Conservation (phyloP, 1,140 invertebrate species). For the Drosophila carrolli region DNA sequence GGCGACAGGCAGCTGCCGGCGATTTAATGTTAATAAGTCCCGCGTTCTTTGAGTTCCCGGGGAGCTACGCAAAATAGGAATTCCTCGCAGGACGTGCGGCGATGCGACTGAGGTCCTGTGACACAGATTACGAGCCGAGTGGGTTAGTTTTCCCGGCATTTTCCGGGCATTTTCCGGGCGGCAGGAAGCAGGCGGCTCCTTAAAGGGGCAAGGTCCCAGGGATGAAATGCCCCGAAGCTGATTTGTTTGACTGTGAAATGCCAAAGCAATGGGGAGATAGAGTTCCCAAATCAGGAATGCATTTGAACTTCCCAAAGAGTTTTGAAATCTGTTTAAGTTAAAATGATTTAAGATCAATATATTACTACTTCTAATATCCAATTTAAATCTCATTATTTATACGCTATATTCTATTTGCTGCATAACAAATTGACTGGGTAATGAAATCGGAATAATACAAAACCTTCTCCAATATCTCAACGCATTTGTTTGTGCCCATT, state of each 20-base stretch:
- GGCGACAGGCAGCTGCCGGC: constrained; percentile 52
- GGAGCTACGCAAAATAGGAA: constrained; percentile 68
- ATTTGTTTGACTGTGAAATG: constrained; percentile 4
- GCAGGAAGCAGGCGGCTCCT: too few relatives aligned
- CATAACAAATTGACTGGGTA: background rate
- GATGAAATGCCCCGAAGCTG: background rate
- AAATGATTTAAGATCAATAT: too few relatives aligned
- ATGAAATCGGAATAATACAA: background rate
- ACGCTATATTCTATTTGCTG: too few relatives aligned
- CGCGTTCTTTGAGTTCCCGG: constrained; percentile 41
- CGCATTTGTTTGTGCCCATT: background rate
- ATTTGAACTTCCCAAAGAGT: background rate
- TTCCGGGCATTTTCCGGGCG: background rate
- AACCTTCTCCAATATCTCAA: constrained; percentile 1
- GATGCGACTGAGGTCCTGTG: constrained; percentile 53
- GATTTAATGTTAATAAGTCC: constrained; percentile 80
- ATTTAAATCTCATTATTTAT: too few relatives aligned
- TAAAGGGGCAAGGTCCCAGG: background rate
- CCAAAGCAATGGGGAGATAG: constrained; percentile 8
- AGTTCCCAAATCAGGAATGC: constrained; percentile 22
- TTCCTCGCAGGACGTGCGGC: constrained; percentile 65
- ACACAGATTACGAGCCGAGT: constrained; percentile 67
- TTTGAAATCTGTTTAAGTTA: background rate
- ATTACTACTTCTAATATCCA: too few relatives aligned
- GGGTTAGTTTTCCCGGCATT: constrained; percentile 10